These are phyloP conservation scores for Battus philenor DNA, from an alignment of 1,140 invertebrate genomes.

Conservation along the genomic window DNA sequence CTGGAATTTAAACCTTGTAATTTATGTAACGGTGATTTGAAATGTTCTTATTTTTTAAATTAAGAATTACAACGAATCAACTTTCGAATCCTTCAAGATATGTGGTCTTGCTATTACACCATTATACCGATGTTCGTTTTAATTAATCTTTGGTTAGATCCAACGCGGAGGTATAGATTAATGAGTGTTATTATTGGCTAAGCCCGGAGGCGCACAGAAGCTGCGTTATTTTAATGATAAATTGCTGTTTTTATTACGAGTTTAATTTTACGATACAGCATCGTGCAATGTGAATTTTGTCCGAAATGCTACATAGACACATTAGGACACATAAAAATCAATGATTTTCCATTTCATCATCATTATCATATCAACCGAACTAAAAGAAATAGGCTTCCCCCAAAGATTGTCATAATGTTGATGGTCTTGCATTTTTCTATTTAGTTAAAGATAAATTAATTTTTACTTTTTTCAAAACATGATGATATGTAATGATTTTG, in stretches of 20 bases:
- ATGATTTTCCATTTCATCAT: no score
- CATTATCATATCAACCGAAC: no score
- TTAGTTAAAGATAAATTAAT: no score
- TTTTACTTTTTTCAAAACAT: no score
- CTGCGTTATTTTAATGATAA: constrained; percentile 23
- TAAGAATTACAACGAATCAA: not conserved
- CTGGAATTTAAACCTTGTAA: no score
- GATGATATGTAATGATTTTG: no score
- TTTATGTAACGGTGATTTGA: no score
- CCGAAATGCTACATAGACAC: not conserved
- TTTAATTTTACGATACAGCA: constrained; percentile 20
- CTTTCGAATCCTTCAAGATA: constrained; percentile 2
- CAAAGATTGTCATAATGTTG: no score
- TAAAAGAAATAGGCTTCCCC: no score
- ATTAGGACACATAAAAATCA: no score
- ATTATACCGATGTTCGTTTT: constrained; percentile 18
- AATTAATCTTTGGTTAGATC: constrained; percentile 21
- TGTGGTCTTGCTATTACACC: constrained; percentile 5
- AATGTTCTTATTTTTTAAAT: no score
- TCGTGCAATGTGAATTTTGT: constrained; percentile 10
- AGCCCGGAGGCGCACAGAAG: constrained; percentile 23
- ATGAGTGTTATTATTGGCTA: constrained; percentile 22
- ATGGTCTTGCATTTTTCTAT: no score
- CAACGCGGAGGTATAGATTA: constrained; percentile 25
- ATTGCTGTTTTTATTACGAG: constrained; percentile 25